Base-by-base conservation (phyloP, 2,888 invertebrate genomes). In the Macaria notata region DNA sequence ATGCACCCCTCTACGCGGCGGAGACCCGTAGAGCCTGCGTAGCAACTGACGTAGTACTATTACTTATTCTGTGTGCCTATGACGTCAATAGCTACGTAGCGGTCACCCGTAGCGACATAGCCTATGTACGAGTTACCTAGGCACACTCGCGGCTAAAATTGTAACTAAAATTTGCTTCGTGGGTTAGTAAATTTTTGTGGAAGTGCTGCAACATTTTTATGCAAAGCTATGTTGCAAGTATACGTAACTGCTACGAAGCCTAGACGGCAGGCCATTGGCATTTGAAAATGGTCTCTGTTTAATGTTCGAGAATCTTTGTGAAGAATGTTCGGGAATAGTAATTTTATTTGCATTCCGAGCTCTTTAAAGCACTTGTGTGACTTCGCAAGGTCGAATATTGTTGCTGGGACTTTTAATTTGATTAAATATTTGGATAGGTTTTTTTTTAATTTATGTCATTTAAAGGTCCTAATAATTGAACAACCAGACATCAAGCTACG, bases 41-140 rank as follows among this genome's bases (percentile, higher is more conserved):
- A 36, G 33, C 33, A 7, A 36, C 33, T 36, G 33, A 36, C 33
- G 33, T 36, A 36, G 33, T 3, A 36, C 33, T 36, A 36, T 36
- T 36, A 36, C 7, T 6, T 36, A 36, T 36, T 36, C 33, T 36
- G 33, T 36, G 33, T 36, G 33, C 5, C 5, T 7, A 36, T 62
- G 64, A 65, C 65, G 65, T 62, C 65, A 65, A 41, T 41, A 39
- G 57, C 52, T 59, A 56, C 63, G 53, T 59, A 44, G 45, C 31
- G 59, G 41, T 31, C 42, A 41, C 41, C 41, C 41, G 58, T 60
- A 56, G 51, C 30, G 19, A n/a, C 29, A 36, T 9, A 36, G 44
- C 8, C 30, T 43, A 44, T 42, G n/a, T 30, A 50, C n/a, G 29
- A 44, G 43, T 43, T 44, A 9, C 42, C 19, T 1, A 19, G 2